Evolutionary conservation across 2,113 vertebrate species (phyloP).

Genomic region (Ciconia maguari): DNA sequence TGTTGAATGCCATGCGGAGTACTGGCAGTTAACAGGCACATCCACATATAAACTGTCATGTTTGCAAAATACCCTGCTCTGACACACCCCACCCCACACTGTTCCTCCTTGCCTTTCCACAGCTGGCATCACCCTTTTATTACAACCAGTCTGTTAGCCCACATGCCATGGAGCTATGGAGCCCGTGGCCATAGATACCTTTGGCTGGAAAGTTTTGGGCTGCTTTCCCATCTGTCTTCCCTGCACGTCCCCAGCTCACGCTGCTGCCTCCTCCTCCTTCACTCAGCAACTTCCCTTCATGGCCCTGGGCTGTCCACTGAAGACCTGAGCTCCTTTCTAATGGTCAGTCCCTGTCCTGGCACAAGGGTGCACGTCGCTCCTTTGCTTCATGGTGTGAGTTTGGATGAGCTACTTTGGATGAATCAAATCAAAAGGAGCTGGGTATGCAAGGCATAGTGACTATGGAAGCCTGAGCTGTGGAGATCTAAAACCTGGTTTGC

Average conservation of each 20-base stretch:
- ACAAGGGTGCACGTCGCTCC: not conserved
- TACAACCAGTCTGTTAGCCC: no score
- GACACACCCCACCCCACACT: no score
- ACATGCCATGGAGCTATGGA: not conserved
- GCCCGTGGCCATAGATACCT: fast-evolving
- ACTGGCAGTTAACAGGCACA: fast-evolving
- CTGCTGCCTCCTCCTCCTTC: not conserved
- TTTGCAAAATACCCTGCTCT: not conserved
- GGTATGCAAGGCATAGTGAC: not conserved
- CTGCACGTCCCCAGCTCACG: fast-evolving
- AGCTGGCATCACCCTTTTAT: not conserved
- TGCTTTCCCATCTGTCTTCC: not conserved
- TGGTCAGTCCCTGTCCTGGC: no score
- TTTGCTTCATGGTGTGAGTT: not conserved
- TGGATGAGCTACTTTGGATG: not conserved
- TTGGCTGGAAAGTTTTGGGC: not conserved
- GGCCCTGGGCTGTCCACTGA: not conserved
- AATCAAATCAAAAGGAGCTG: not conserved
- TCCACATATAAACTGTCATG: fast-evolving
- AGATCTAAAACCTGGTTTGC: not conserved
- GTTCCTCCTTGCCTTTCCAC: not conserved
- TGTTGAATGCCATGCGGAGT: not conserved
- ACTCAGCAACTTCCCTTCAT: not conserved
- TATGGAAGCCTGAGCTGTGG: not conserved
- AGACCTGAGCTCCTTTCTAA: not conserved